These are phyloP conservation scores for Sanderia malayensis DNA, from an alignment of 30 jellyfish, hydroid and myxozoan species.

Conservation along the genomic window DNA sequence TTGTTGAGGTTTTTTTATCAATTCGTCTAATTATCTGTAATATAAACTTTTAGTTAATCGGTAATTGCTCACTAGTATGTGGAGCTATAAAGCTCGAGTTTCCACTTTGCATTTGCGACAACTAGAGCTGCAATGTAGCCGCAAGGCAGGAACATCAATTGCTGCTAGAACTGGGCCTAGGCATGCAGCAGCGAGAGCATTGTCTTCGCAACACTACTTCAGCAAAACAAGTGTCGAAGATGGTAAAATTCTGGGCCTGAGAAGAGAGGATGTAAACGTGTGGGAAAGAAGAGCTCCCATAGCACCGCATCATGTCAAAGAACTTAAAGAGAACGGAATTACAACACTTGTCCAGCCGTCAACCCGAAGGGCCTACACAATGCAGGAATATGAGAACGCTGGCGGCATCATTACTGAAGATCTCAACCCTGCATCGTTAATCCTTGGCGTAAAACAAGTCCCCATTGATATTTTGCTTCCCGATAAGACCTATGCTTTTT, in stretches of 20 bases:
- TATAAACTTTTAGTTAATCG: too few relatives aligned
- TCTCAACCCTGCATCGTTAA: slow-evolving; percentile 82
- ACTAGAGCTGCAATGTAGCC: too few relatives aligned
- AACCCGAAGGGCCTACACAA: slow-evolving; percentile 93
- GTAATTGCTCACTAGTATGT: neutral
- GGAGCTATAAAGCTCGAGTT: neutral
- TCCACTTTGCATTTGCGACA: too few relatives aligned
- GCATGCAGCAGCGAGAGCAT: neutral
- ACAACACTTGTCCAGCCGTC: slow-evolving; percentile 93
- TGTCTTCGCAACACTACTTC: slow-evolving; percentile 29
- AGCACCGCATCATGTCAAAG: slow-evolving; percentile 82
- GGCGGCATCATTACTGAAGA: slow-evolving; percentile 92
- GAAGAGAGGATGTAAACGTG: slow-evolving; percentile 90
- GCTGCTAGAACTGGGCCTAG: neutral
- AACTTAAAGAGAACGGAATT: slow-evolving; percentile 58
- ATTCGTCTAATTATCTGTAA: too few relatives aligned
- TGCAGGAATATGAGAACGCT: slow-evolving; percentile 93
- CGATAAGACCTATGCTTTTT: slow-evolving; percentile 74
- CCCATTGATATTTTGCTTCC: slow-evolving; percentile 90
- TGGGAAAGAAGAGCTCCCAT: slow-evolving; percentile 97
- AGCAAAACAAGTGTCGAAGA: slow-evolving; percentile 63
- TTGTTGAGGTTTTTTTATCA: too few relatives aligned
- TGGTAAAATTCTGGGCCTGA: slow-evolving; percentile 57
- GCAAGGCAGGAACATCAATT: neutral
- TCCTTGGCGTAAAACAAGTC: slow-evolving; percentile 90